Conservation (phyloP, 2,888 invertebrate species). For the Geotrupes spiniger region DNA sequence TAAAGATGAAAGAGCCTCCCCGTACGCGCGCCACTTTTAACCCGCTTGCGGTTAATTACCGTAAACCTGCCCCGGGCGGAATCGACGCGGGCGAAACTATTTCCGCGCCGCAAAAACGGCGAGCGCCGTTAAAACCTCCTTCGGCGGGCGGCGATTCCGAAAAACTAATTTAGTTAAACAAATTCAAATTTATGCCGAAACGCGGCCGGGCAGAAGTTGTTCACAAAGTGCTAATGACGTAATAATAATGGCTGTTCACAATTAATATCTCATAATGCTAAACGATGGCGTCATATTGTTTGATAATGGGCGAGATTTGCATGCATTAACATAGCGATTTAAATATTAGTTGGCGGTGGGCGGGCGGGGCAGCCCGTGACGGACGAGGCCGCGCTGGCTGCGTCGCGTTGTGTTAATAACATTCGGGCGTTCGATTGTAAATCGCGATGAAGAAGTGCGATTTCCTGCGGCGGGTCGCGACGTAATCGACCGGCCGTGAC, state of each 20-base stretch:
- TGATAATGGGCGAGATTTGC: constrained; percentile 16
- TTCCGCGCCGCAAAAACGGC: no score
- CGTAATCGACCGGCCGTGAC: no score
- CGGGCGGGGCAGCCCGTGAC: no score
- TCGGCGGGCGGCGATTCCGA: not conserved
- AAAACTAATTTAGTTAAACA: constrained; percentile 5
- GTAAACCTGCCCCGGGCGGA: no score
- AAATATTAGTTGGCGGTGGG: constrained; percentile 23
- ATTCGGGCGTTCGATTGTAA: no score
- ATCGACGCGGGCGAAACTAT: no score
- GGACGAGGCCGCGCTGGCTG: no score
- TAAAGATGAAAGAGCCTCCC: not conserved
- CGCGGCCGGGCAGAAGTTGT: not conserved
- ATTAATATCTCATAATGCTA: constrained; percentile 50
- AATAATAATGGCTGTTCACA: constrained; percentile 51
- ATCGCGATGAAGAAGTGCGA: no score
- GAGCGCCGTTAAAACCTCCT: constrained; percentile 1
- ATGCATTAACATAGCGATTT: constrained; percentile 7
- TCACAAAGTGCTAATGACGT: constrained; percentile 48
- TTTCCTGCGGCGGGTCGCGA: no score
- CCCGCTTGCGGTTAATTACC: constrained; percentile 28
- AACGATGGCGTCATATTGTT: constrained; percentile 43
- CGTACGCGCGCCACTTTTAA: constrained; percentile 14
- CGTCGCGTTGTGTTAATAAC: no score
- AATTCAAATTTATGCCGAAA: constrained; percentile 7